Evolutionary conservation across 1,140 invertebrate species (phyloP), one percentile per base, ranked within the genome.

Genomic region (Drosophila teissieri): DNA sequence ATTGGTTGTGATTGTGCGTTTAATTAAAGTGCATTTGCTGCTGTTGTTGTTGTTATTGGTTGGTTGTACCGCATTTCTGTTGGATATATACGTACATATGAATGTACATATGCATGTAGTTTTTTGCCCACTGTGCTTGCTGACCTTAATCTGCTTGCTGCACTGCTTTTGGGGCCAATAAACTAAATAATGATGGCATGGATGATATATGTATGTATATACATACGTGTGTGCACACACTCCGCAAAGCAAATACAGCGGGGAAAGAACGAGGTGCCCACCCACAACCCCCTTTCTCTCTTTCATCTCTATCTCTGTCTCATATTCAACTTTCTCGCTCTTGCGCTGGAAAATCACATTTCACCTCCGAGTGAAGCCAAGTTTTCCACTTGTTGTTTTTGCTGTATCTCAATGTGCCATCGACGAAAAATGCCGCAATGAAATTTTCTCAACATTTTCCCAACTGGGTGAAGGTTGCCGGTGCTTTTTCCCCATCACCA

Each of bases 171-270:
- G 52, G 52, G 64, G 68, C 68, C 68, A 72, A 72, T 72, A 72
- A 72, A 72, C 64, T 48, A 72, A 72, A 70, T 70, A 56, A 72
- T 72, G 65, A 70, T 72, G 68, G 55, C 68, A 72, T 27, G 68
- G 52, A 70, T 68, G 64, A 68, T 46, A 57, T 57, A 34, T 8
- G 8, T 15, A 19, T 8, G 0, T 10, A 17, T 42, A 12, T 42
- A 4, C 6, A 15, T 22, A 45, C 8, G 3, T 6, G 39, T 40
- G 6, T 40, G 15, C 6, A 42, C 14, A 15, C 12, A 44, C n/a
- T 15, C 8, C 49, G 27, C n/a, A 57, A 45, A 19, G 42, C 55
- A 45, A 46, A 34, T 5, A 55, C 7, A 39, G 36, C 12, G 17
- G 4, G 4, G 7, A 24, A 5, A 24, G 22, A 42, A 7, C 12